A percentile compares a stretch with the other conserved stretches of the same genome.
Evolutionary conservation across 2,888 invertebrate genomes (phyloP).

Genomic region (Ophonus ardosiacus): DNA sequence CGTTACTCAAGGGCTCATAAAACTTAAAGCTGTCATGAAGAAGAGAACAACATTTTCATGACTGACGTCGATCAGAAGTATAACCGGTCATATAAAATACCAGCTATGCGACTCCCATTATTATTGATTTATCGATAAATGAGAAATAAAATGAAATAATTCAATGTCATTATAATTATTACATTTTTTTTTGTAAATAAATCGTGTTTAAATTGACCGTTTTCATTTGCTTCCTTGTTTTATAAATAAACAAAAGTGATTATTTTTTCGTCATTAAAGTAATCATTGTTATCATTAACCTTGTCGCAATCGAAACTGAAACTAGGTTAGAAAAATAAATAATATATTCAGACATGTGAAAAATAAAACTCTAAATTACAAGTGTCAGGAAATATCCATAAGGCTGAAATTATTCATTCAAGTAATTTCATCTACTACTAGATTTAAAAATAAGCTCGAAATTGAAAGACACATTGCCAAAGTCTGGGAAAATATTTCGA

Average conservation of each 20-base stretch:
- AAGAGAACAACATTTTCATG: too few species aligned
- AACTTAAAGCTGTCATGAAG: too few species aligned
- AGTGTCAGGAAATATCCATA: constrained; percentile 18
- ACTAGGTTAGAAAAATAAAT: constrained; percentile 5
- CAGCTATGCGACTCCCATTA: too few species aligned
- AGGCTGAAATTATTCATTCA: constrained; percentile 1
- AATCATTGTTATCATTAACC: constrained; percentile 27
- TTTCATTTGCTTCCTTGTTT: neutral
- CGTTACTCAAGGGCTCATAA: too few species aligned
- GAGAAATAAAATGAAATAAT: too few species aligned
- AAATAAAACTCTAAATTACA: constrained; percentile 37
- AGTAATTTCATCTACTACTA: neutral
- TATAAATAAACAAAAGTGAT: too few species aligned
- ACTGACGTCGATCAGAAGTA: too few species aligned
- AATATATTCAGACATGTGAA: neutral
- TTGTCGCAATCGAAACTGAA: constrained; percentile 15
- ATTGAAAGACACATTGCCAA: constrained; percentile 8
- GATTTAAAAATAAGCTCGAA: neutral
- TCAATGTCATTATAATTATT: too few species aligned
- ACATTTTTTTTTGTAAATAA: neutral
- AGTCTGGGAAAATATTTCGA: constrained; percentile 1
- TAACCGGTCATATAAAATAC: too few species aligned
- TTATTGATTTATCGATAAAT: too few species aligned
- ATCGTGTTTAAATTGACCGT: neutral
- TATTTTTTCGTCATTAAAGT: neutral